Conservation (phyloP, 2,797 vertebrate species). For the Denticeps clupeoides region DNA sequence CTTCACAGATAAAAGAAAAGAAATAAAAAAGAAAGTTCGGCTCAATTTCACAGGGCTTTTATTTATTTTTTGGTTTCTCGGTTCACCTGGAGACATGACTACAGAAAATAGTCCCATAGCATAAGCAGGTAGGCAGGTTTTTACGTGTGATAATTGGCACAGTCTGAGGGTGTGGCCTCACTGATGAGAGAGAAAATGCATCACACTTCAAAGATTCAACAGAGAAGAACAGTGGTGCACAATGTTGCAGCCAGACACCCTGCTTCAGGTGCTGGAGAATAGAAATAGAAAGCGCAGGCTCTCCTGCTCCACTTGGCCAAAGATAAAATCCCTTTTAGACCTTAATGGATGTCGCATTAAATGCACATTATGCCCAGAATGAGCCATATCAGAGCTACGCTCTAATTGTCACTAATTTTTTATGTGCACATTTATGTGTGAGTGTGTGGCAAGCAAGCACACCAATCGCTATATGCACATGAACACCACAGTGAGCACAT, state of each 20-base stretch:
- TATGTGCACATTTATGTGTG: no score
- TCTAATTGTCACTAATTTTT: no score
- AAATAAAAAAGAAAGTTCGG: conserved; percentile 26
- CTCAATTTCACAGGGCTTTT: conserved; percentile 34
- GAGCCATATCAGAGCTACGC: no score
- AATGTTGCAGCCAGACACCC: conserved; percentile 35
- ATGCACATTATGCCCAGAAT: no score
- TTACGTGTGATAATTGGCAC: conserved; percentile 49
- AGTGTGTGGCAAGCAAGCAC: conserved; percentile 32
- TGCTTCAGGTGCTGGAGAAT: conserved; percentile 29
- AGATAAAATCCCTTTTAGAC: no score
- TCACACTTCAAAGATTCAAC: conserved; percentile 36
- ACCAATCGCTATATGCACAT: conserved; percentile 17
- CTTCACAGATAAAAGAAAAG: conserved; percentile 32
- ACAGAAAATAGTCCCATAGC: conserved; percentile 30
- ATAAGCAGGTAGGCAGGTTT: conserved; percentile 10
- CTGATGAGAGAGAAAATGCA: conserved; percentile 32
- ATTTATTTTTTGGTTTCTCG: conserved; percentile 23
- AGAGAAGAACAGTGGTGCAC: conserved; percentile 34
- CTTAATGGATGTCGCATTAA: no score
- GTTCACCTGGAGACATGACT: conserved; percentile 25
- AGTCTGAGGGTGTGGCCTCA: conserved; percentile 25
- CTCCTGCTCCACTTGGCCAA: conserved; percentile 12
- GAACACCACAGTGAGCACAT: conserved; percentile 22
- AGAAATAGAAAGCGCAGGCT: conserved; percentile 10